Conservation (phyloP, 2,888 invertebrate species). For the Phorcus lineatus region DNA sequence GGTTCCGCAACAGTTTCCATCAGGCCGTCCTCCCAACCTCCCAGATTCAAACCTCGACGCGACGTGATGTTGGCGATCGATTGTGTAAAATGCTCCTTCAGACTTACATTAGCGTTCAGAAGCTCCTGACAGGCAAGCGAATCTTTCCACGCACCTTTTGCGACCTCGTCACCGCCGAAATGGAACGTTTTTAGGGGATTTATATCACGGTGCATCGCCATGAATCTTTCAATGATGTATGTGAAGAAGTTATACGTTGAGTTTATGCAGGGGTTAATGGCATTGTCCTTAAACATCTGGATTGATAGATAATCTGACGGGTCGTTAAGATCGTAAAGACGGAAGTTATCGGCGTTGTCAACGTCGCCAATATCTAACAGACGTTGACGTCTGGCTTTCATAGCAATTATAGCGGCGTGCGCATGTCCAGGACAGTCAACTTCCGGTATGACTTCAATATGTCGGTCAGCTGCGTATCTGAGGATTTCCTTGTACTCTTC, state of each 20-base stretch:
- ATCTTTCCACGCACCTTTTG: conserved; percentile 48
- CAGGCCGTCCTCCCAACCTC: conserved; percentile 60
- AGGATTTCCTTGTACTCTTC: conserved; percentile 55
- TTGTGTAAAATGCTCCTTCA: conserved; percentile 36
- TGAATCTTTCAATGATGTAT: conserved; percentile 8
- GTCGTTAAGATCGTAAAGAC: conserved; percentile 40
- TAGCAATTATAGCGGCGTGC: conserved; percentile 56
- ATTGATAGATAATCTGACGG: conserved; percentile 31
- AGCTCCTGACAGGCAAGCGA: conserved; percentile 43
- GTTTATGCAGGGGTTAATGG: conserved; percentile 53
- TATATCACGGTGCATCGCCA: conserved; percentile 39
- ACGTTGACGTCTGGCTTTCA: conserved; percentile 36
- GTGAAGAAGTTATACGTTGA: conserved; percentile 49
- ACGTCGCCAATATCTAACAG: conserved; percentile 24
- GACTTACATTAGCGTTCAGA: conserved; percentile 18
- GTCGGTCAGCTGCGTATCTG: conserved; percentile 46
- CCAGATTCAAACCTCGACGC: conserved; percentile 39
- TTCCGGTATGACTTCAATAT: conserved; percentile 66
- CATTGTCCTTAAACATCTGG: conserved; percentile 46
- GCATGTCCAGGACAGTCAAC: conserved; percentile 63
- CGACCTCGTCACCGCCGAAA: conserved; percentile 67
- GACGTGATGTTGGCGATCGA: conserved; percentile 33
- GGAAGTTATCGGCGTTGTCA: conserved; percentile 35
- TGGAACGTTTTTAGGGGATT: conserved; percentile 64
- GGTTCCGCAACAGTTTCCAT: conserved; percentile 34